Evolutionary conservation across 2,888 invertebrate genomes (phyloP).

Genomic region (Monochamus alternatus): DNA sequence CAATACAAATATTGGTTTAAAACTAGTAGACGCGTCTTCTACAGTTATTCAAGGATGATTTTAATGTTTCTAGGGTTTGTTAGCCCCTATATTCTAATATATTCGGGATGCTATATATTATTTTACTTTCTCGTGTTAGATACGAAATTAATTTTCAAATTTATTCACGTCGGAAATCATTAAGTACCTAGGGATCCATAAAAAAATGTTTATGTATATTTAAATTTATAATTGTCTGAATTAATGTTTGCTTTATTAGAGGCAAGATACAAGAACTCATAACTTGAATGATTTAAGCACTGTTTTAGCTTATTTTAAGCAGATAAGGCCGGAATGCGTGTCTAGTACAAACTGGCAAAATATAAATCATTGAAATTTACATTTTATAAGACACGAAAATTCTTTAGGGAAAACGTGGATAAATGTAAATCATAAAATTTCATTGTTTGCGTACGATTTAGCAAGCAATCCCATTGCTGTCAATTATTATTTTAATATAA

Average conservation of each 20-base stretch:
- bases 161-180: constrained; percentile 8
- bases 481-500: no score
- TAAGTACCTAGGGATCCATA: background rate
- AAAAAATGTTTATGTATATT: constrained; percentile 10
- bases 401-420: no score
- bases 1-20: no score
- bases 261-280: background rate
- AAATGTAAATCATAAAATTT: no score
- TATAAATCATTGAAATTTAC: no score
- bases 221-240: constrained; percentile 12
- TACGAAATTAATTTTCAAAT: constrained; percentile 4
- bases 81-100: background rate
- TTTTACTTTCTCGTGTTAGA: background rate
- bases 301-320: background rate
- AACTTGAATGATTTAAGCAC: background rate
- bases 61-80: no score
- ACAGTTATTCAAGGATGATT: no score
- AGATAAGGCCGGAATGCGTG: background rate
- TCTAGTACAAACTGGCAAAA: background rate
- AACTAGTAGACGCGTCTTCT: no score
- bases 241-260: constrained; percentile 1
- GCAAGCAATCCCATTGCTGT: no score
- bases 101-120: background rate
- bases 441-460: no score
- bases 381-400: no score